A percentile compares a stretch with the other conserved stretches of the same genome.
phyloP scores from a whole-genome alignment of 2,888 invertebrate genomes.

The Leptopilina drosophilae region DNA sequence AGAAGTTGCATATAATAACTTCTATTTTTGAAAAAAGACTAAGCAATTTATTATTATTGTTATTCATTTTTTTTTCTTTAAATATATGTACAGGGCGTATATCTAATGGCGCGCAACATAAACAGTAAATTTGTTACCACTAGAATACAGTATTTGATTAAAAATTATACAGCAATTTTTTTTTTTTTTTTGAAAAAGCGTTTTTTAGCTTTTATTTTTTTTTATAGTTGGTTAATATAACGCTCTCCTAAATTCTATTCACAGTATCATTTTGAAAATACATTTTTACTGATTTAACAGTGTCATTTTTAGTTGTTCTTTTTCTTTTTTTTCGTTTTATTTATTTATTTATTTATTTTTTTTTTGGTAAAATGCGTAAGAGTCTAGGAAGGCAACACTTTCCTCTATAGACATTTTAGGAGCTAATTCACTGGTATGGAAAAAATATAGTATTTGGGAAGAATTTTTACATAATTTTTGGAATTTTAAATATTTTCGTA shows the following conservation, averaged over 20 bases:
- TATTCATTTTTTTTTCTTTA: neutral
- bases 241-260: constrained; percentile 32
- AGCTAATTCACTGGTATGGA: neutral
- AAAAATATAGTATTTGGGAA: neutral
- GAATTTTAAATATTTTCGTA: too few species aligned
- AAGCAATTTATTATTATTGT: constrained; percentile 19
- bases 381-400: neutral
- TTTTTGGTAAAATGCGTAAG: constrained; percentile 9
- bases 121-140: constrained; percentile 9
- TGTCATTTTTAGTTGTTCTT: neutral
- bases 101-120: constrained; percentile 36
- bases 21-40: constrained; percentile 15
- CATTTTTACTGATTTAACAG: constrained; percentile 2
- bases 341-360: neutral
- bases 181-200: neutral
- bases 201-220: neutral
- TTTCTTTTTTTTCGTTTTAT: constrained; percentile 5
- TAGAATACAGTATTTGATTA: constrained; percentile 3
- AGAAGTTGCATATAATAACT: neutral
- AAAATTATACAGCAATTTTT: neutral
- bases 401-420: neutral
- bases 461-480: neutral
- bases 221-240: constrained; percentile 2
- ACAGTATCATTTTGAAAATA: constrained; percentile 5
- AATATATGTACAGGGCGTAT: constrained; percentile 37